A percentile compares a stretch with the other conserved stretches of the same genome.
Evolutionary conservation across 1,140 invertebrate genomes (phyloP).

Genomic region (Triops cancriformis): DNA sequence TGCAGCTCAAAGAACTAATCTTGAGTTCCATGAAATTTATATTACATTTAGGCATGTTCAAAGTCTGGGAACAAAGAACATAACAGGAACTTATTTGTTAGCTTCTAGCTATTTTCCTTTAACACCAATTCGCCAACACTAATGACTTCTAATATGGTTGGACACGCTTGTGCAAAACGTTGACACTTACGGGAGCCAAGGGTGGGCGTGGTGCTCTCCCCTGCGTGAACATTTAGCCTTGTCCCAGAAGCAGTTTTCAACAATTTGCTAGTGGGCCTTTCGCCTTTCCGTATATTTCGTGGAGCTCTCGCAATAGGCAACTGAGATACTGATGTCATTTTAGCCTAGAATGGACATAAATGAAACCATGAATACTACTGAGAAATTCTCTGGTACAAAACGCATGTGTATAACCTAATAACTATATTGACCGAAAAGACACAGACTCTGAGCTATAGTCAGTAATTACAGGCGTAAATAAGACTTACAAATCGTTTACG

Average conservation of each 20-base stretch:
- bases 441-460: neutral
- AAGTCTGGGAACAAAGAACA: too few relatives aligned
- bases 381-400: neutral
- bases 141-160: too few relatives aligned
- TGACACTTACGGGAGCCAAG: neutral
- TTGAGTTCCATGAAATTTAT: too few relatives aligned
- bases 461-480: neutral
- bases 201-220: neutral
- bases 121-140: too few relatives aligned
- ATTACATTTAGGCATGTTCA: too few relatives aligned
- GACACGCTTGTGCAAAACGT: neutral
- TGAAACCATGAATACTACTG: neutral
- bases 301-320: conserved; percentile 20
- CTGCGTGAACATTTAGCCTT: neutral
- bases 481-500: neutral
- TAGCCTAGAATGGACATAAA: neutral
- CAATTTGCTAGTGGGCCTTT: neutral
- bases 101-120: too few relatives aligned
- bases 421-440: too few relatives aligned
- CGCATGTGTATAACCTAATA: neutral
- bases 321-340: conserved; percentile 20
- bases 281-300: conserved; percentile 2
- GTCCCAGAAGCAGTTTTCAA: conserved; percentile 3
- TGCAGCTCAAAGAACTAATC: too few relatives aligned
- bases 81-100: too few relatives aligned